Evolutionary conservation across 2,888 invertebrate genomes (phyloP), one percentile per base, ranked within the genome.

Genomic region (Melinopterus prodromus): DNA sequence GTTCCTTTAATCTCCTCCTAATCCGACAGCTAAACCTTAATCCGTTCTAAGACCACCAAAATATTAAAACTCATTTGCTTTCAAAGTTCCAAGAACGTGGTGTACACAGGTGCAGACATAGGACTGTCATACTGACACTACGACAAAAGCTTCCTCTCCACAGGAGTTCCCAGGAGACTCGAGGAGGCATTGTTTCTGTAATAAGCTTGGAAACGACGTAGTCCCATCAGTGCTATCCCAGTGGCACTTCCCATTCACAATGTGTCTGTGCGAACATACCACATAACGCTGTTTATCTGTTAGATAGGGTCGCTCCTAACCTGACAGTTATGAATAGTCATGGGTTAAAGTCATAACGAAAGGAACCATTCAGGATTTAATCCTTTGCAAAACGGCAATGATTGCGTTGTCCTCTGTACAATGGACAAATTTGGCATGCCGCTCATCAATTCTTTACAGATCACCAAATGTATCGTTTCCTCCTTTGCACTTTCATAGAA

Each of bases 1-100:
- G 9, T 53, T 12, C 5, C 12, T 53, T 3, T 53, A 53, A 53
- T 53, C 5, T 12, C 53, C 5, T 9, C 53, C 53, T 53, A 53
- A 53, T 53, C 53, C 53, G 53, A 53, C 53, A 53, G 53, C 53
- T 53, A 53, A 12, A 1, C 53, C 53, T 53, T 53, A 53, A 53
- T 53, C 53, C 53, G 1, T 53, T 7, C 53, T 53, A 53, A 53
- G 53, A 53, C 53, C 53, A 53, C 53, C 53, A 53, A 53, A 53
- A 53, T 53, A 53, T 53, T 53, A 53, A 53, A 53, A 53, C 53
- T 53, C 53, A 53, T 53, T 53, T 53, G 53, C 53, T 53, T 53
- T 53, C 53, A 53, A 9, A 12, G 53, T 53, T 53, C 53, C 53
- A 12, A 53, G 53, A 53, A 53, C 12, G 53, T 7, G 53, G 53